Evolutionary conservation across 2,888 invertebrate genomes (phyloP).

Genomic region (Tanytarsus gracilentus): DNA sequence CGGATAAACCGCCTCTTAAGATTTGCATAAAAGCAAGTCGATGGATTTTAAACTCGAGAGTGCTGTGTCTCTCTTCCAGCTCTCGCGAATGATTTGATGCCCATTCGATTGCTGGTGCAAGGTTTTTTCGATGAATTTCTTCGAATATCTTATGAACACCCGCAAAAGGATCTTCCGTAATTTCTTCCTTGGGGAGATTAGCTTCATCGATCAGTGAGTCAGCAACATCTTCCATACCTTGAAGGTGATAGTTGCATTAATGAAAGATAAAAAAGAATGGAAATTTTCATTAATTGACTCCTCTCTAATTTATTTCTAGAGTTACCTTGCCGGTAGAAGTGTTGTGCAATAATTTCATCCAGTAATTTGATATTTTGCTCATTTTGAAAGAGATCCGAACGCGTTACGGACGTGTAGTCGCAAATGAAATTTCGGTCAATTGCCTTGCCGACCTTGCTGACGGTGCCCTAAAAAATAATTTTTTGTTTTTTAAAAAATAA

Average conservation of each 20-base stretch:
- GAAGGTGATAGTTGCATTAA: too few species aligned
- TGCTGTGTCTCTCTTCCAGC: conserved; percentile 58
- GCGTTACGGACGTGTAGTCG: conserved; percentile 81
- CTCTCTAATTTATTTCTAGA: too few species aligned
- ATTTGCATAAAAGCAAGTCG: conserved; percentile 69
- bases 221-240: conserved; percentile 83
- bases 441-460: conserved; percentile 92
- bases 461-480: conserved; percentile 38
- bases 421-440: conserved; percentile 91
- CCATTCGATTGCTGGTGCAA: conserved; percentile 83
- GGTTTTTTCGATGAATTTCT: conserved; percentile 68
- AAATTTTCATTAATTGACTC: too few species aligned
- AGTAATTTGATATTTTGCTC: conserved; percentile 55
- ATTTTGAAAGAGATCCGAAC: conserved; percentile 64
- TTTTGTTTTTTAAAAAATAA: background rate
- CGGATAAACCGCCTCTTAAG: conserved; percentile 40
- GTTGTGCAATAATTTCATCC: conserved; percentile 89
- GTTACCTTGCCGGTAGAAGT: conserved; percentile 89
- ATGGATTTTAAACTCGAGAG: conserved; percentile 74
- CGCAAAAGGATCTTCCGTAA: conserved; percentile 38
- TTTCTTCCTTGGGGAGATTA: background rate
- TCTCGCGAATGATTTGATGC: conserved; percentile 64
- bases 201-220: conserved; percentile 51
- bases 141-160: conserved; percentile 83
- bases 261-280: too few species aligned